A percentile compares a stretch with the other conserved stretches of the same genome.
These are phyloP conservation scores for Nephrotoma flavescens DNA, from an alignment of 2,888 invertebrate genomes.

Conservation along the genomic window DNA sequence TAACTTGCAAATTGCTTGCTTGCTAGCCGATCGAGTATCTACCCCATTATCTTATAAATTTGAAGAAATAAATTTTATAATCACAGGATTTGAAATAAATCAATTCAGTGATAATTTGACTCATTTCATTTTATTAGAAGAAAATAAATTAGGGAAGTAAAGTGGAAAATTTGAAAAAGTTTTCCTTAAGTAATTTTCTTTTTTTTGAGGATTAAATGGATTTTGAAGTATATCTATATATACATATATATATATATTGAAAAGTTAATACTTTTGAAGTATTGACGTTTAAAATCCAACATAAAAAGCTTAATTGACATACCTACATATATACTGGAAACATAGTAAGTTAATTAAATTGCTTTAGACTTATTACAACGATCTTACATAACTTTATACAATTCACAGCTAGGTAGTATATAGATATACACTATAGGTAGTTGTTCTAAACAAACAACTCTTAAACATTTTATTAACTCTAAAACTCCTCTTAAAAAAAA, in stretches of 20 bases:
- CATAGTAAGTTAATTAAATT: too few relatives aligned
- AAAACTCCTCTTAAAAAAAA: background rate
- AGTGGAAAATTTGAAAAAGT: background rate
- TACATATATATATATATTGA: background rate
- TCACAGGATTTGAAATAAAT: background rate
- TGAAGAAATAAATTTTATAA: background rate
- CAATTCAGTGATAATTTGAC: background rate
- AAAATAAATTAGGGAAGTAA: background rate
- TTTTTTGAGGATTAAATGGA: background rate
- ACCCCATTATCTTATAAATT: background rate
- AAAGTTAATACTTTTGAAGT: background rate
- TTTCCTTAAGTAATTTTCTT: background rate
- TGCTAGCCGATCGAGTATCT: too few relatives aligned
- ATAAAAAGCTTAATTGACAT: background rate
- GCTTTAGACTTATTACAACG: too few relatives aligned
- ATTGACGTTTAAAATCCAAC: background rate
- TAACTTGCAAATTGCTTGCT: too few relatives aligned
- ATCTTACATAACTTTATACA: too few relatives aligned
- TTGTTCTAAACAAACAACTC: background rate
- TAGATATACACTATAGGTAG: background rate
- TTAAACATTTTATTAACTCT: background rate
- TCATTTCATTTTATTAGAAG: background rate
- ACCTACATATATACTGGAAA: background rate
- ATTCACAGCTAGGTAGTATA: background rate
- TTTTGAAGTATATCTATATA: background rate